Evolutionary conservation across 1,140 invertebrate species (phyloP).

Genomic region (Charaxes varanes): DNA sequence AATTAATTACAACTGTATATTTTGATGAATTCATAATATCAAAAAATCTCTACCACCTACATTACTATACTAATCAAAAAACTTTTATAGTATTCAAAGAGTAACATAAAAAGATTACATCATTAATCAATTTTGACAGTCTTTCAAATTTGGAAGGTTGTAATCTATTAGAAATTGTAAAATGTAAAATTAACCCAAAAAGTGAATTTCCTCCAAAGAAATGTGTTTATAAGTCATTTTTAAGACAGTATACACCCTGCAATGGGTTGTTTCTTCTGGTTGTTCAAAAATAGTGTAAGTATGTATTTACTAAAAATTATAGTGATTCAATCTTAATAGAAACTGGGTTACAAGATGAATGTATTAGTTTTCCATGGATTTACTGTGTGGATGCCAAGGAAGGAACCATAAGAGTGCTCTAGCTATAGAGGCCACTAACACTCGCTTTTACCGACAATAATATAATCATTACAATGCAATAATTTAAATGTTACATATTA

Average conservation of each 20-base stretch:
- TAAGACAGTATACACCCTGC: not conserved
- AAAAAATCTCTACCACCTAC: too few species aligned
- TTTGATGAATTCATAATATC: too few species aligned
- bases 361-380: too few species aligned
- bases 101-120: too few species aligned
- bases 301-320: not conserved
- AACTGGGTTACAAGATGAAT: not conserved
- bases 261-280: slow-evolving; percentile 34
- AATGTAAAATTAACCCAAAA: slow-evolving; percentile 3
- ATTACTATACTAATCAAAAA: not conserved
- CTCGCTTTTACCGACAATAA: too few species aligned
- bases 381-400: too few species aligned
- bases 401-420: too few species aligned
- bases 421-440: too few species aligned
- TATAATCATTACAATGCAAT: too few species aligned
- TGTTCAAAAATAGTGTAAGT: slow-evolving; percentile 42
- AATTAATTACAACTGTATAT: too few species aligned
- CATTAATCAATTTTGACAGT: slow-evolving; percentile 9
- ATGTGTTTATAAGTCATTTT: slow-evolving; percentile 1
- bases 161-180: slow-evolving; percentile 2
- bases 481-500: too few species aligned
- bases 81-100: too few species aligned
- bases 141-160: slow-evolving; percentile 17
- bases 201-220: not conserved
- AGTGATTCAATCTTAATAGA: not conserved